Base-by-base conservation (phyloP, 2,797 vertebrate species). In the Pangasius mekongensis region DNA sequence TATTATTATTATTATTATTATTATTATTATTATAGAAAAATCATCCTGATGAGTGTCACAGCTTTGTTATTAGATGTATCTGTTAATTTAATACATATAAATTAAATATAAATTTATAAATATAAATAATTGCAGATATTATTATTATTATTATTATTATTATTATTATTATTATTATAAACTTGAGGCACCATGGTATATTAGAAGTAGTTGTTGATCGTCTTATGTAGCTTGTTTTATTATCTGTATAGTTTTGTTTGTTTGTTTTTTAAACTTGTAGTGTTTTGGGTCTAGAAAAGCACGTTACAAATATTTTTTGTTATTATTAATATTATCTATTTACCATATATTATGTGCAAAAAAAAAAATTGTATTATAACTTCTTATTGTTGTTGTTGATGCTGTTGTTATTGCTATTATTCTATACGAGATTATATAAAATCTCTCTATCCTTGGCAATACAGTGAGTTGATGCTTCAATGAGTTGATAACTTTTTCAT, bases 101-200 rank as follows among this genome's bases (percentile, higher is more conserved):
- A 43, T 43, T 43, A 43, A 43, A 43, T 43, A 43, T 43, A 43
- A 43, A 66, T 66, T 14, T 66, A 0, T 13, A 30, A 66, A 66
- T 66, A 66, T 66, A 30, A 14, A 66, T 66, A 3, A 30, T 67
- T 30, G 64, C 64, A 66, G 64, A 64, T 64, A 64, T 30, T 67
- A 67, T 16, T 67, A 30, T 11, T 62, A 64, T 24, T 60, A 24
- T 24, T 60, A 22, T 24, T 22, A 60, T 24, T 60, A 62, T 27
- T 62, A 62, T 62, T 27, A 62, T 62, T 62, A 64, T 64, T 64
- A 64, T 64, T 66, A 66, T 66, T 64, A 60, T 66, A 66, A 66
- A 66, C 64, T 66, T 66, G 64, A 30, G 13, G 24, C 60, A 11
- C n/a, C 5, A 62, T 64, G 60, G 24, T 58, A 5, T 6, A 58